These are phyloP conservation scores for Acleris sparsana DNA, from an alignment of 2,888 invertebrate genomes.

Conservation along the genomic window DNA sequence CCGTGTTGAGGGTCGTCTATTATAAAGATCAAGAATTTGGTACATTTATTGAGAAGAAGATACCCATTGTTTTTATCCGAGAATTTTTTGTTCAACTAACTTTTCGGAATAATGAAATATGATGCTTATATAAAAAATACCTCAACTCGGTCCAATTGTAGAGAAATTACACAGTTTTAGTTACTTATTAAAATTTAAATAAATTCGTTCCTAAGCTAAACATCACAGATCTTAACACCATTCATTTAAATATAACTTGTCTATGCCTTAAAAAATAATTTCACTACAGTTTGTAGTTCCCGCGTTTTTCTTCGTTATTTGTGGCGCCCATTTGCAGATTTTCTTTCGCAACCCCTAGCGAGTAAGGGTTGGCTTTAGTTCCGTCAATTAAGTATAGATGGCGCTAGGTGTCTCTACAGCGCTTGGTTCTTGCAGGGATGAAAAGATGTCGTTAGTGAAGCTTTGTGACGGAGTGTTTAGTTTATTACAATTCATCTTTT, in stretches of 20 bases:
- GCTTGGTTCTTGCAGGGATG: slow-evolving; percentile 37
- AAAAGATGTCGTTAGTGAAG: slow-evolving; percentile 65
- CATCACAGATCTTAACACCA: too few relatives aligned
- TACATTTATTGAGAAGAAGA: too few relatives aligned
- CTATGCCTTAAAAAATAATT: not conserved
- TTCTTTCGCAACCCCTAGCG: slow-evolving; percentile 74
- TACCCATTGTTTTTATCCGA: too few relatives aligned
- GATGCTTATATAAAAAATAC: too few relatives aligned
- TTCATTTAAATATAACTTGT: too few relatives aligned
- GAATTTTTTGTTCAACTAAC: too few relatives aligned
- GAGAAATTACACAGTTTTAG: too few relatives aligned
- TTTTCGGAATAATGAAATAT: too few relatives aligned
- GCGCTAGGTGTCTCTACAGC: slow-evolving; percentile 46
- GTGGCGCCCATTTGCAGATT: slow-evolving; percentile 76
- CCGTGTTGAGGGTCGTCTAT: slow-evolving; percentile 37
- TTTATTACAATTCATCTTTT: not conserved
- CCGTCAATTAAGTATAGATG: slow-evolving; percentile 56
- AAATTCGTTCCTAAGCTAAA: too few relatives aligned
- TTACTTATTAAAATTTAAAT: too few relatives aligned
- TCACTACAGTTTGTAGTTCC: not conserved
- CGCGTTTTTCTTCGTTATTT: slow-evolving; percentile 35
- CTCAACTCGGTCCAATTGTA: too few relatives aligned
- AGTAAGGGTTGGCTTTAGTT: slow-evolving; percentile 67
- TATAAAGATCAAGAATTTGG: not conserved
- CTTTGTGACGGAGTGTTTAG: slow-evolving; percentile 25